These are phyloP conservation scores for Turritopsis rubra DNA, from an alignment of 30 jellyfish, hydroid and myxozoan species.

Conservation along the genomic window DNA sequence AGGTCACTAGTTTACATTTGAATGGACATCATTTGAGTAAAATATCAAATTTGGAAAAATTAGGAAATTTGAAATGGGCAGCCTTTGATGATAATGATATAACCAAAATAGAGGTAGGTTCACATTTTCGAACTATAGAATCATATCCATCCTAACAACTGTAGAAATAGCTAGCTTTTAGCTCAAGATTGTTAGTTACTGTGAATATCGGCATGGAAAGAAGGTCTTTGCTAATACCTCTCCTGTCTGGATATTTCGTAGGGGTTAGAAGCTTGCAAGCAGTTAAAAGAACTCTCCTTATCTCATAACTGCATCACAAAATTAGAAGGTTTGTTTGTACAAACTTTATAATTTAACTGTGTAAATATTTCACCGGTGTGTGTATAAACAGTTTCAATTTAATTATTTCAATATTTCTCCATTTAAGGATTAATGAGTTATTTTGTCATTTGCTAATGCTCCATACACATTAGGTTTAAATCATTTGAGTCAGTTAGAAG, in stretches of 20 bases:
- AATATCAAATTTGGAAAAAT: slow-evolving; percentile 73
- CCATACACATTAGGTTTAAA: slow-evolving; percentile 40
- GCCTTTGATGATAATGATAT: slow-evolving; percentile 76
- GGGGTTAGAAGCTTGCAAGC: slow-evolving; percentile 75
- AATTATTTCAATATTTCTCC: no score
- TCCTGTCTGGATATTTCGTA: neutral
- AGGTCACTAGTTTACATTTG: slow-evolving; percentile 81
- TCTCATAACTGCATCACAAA: slow-evolving; percentile 68
- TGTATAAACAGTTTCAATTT: no score
- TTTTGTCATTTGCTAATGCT: no score
- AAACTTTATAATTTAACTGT: no score
- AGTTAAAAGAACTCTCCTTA: slow-evolving; percentile 56
- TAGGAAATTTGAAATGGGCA: slow-evolving; percentile 63
- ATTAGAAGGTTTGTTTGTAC: slow-evolving; percentile 69
- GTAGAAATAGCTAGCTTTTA: no score
- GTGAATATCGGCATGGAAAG: no score
- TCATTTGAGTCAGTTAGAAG: slow-evolving; percentile 48
- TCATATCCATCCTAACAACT: no score
- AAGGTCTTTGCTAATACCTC: no score
- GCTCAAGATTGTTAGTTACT: no score
- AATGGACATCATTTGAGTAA: slow-evolving; percentile 82
- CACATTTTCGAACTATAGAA: neutral
- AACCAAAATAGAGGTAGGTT: slow-evolving; percentile 80
- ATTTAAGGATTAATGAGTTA: no score
- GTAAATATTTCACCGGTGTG: no score